A percentile compares a stretch with the other conserved stretches of the same genome.
Conservation (phyloP, 2,797 vertebrate species). For the Lithobates sylvaticus region DNA sequence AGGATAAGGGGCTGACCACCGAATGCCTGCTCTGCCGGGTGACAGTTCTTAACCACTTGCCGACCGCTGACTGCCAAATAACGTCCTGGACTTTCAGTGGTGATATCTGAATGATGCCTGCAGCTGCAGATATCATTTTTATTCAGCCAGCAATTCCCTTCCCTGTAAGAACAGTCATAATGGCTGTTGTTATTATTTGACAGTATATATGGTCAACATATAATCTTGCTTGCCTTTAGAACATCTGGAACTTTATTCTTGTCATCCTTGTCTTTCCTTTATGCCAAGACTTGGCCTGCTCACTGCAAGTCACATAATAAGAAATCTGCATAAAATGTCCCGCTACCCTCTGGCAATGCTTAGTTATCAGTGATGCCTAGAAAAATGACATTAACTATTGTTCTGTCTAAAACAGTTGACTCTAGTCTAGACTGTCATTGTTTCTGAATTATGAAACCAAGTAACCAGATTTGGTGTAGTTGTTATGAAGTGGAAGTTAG, state of each 20-base stretch:
- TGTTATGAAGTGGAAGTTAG: slow-evolving; percentile 35
- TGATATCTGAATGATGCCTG: too few species aligned
- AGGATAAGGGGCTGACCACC: too few species aligned
- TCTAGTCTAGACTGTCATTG: slow-evolving; percentile 5
- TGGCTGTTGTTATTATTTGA: neutral
- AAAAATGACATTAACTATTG: neutral
- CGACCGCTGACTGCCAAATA: too few species aligned
- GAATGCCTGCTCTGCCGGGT: too few species aligned
- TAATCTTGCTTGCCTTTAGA: neutral
- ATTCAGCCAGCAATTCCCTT: too few species aligned
- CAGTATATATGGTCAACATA: neutral
- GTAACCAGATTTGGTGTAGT: slow-evolving; percentile 18
- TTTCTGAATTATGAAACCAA: slow-evolving; percentile 31
- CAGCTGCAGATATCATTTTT: too few species aligned
- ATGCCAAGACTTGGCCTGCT: neutral
- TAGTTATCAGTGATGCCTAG: neutral
- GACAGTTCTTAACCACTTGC: too few species aligned
- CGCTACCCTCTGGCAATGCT: neutral
- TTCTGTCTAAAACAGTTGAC: neutral
- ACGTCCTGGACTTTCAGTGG: too few species aligned
- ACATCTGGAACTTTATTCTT: too few species aligned
- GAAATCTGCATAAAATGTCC: neutral
- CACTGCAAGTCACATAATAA: neutral
- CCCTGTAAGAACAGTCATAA: too few species aligned
- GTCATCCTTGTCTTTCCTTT: too few species aligned